Percentiles rank a stretch among this genome's conserved stretches.
These are phyloP conservation scores for Halichondria panicea DNA, from an alignment of 37 sponge, comb jelly and placozoan species.

Conservation along the genomic window DNA sequence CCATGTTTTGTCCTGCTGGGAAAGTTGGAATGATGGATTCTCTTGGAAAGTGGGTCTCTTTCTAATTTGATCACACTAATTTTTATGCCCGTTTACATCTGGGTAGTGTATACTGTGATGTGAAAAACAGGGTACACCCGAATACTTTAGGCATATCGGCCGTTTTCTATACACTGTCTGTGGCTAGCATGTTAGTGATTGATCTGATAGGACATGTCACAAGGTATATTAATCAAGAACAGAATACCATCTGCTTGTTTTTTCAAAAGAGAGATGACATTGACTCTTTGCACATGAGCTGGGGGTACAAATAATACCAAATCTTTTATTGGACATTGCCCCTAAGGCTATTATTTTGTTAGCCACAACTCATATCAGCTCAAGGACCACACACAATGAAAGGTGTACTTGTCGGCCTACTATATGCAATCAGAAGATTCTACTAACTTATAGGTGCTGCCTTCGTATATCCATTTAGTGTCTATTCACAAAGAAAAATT, in stretches of 20 bases:
- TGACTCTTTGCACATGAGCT: neutral
- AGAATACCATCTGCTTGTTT: neutral
- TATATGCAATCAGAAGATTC: neutral
- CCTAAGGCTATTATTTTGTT: neutral
- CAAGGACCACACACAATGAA: neutral
- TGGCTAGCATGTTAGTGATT: neutral
- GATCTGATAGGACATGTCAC: neutral
- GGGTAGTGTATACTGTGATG: neutral
- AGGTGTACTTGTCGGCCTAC: neutral
- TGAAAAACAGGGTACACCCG: neutral
- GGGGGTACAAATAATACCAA: neutral
- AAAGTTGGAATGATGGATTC: too few relatives aligned
- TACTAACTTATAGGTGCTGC: neutral
- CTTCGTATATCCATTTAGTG: neutral
- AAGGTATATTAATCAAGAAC: neutral
- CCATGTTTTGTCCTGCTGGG: neutral
- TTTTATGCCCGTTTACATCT: neutral
- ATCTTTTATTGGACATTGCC: neutral
- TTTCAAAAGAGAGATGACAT: neutral
- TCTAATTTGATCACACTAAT: neutral
- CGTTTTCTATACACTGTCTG: neutral
- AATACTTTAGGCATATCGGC: neutral
- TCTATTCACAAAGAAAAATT: too few relatives aligned
- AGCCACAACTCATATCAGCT: neutral
- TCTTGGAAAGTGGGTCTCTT: neutral